A percentile compares a stretch with the other conserved stretches of the same genome.
Evolutionary conservation across 2,113 vertebrate species (phyloP).

Genomic region (Larimichthys crocea): DNA sequence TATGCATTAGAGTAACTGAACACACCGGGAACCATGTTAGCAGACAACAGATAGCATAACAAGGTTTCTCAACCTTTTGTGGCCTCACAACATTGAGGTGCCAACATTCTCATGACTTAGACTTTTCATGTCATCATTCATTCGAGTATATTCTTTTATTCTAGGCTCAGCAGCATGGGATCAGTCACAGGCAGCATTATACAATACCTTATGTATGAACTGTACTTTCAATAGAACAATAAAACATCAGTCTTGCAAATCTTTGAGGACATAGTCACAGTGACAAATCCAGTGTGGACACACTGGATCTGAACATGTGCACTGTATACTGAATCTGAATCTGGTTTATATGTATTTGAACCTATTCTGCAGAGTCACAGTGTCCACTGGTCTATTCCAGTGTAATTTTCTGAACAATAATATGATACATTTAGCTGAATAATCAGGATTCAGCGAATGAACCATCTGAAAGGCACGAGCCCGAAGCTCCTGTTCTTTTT

Average conservation of each 20-base stretch:
- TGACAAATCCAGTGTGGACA: not conserved
- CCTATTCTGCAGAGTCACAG: not conserved
- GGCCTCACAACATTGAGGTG: not conserved
- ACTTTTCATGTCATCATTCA: not conserved
- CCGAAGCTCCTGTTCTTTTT: conserved; percentile 1
- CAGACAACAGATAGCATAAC: not conserved
- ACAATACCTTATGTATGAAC: not conserved
- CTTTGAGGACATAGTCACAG: not conserved
- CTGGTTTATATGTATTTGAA: not conserved
- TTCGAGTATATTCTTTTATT: not conserved
- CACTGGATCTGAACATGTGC: not conserved
- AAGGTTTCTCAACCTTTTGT: not conserved
- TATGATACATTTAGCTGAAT: not conserved
- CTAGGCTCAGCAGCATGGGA: not conserved
- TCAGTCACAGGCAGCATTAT: not conserved
- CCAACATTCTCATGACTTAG: not conserved
- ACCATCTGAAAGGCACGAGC: conserved; percentile 6
- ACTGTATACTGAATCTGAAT: not conserved
- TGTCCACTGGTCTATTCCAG: not conserved
- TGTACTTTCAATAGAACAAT: not conserved
- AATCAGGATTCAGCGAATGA: conserved; percentile 16
- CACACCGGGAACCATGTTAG: not conserved
- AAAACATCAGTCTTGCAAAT: not conserved
- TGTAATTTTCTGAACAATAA: not conserved
- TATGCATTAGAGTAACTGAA: not conserved